Evolutionary conservation across 2,797 vertebrate species (phyloP), one percentile per base, ranked within the genome.

Genomic region (Sebastes kiyomatsui): DNA sequence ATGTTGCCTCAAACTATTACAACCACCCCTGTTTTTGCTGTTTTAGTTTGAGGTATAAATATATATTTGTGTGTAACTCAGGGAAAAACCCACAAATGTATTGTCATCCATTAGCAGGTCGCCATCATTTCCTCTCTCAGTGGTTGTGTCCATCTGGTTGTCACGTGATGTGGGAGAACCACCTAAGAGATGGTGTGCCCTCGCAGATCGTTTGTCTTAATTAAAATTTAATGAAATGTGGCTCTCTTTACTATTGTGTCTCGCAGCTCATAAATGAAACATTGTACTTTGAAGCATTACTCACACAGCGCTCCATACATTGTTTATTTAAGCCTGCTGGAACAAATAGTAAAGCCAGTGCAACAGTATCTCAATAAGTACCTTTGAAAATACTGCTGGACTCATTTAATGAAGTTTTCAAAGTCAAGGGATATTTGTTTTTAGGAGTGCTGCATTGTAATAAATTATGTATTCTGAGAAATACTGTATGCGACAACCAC

Each of bases 181-280:
- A 96, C 96, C 94, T 95, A 96, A 93, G 96, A 97, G 94, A 96
- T 97, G 96, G 94, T 97, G 95, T 95, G 96, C 96, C 94, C 95
- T 96, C 89, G 95, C 87, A 90, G 93, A 96, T 94, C 96, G 96
- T 98, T 97, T 97, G 96, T 98, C 97, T 97, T 97, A 96, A 98
- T 99, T 97, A 98, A 98, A 97, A 93, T 97, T 97, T 98, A 97
- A 99, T 98, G 96, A 98, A 97, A 96, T 96, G 96, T 96, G 94
- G 95, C 95, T 96, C 96, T 94, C 96, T 95, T 96, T 97, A 94
- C 96, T 94, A 94, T 96, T 88, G 86, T 94, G 95, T 96, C 94
- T 96, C 95, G 95, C 94, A 96, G 92, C 96, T 99, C 96, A 98
- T 97, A 96, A 98, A 98, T 98, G 97, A 98, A 97, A 97, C 96